phyloP scores from a whole-genome alignment of 92 coral and sea anemone genomes.

The Epizoanthus ramosus region DNA sequence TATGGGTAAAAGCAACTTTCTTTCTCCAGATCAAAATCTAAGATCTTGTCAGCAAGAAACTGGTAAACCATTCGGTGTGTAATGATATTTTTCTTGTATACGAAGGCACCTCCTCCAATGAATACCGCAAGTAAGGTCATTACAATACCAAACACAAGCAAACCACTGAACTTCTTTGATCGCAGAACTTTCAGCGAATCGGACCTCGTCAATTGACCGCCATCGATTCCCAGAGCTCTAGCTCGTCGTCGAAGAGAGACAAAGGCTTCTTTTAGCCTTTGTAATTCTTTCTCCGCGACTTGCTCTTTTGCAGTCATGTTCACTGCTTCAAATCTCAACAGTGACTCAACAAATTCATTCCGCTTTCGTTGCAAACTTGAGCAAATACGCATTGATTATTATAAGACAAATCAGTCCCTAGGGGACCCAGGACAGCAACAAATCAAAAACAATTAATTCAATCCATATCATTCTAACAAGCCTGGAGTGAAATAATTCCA shows the following conservation, averaged over 20 bases:
- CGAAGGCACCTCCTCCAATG: slow-evolving; percentile 52
- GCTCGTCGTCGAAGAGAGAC: slow-evolving; percentile 73
- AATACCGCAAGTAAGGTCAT: slow-evolving; percentile 67
- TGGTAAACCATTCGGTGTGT: slow-evolving; percentile 57
- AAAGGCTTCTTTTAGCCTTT: slow-evolving; percentile 72
- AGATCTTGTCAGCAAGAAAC: slow-evolving; percentile 57
- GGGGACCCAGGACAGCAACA: slow-evolving; percentile 4
- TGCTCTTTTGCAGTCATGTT: slow-evolving; percentile 50
- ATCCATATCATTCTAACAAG: too few relatives aligned
- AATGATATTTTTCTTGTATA: slow-evolving; percentile 47
- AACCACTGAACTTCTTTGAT: slow-evolving; percentile 22
- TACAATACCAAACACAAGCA: slow-evolving; percentile 34
- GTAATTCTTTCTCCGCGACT: slow-evolving; percentile 42
- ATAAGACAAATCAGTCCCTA: background rate
- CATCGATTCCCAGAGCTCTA: slow-evolving; percentile 76
- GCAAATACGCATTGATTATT: background rate
- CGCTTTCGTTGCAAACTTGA: background rate
- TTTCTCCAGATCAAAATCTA: slow-evolving; percentile 77
- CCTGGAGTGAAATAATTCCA: background rate
- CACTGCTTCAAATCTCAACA: slow-evolving; percentile 2
- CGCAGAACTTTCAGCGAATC: slow-evolving; percentile 64
- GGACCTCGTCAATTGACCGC: slow-evolving; percentile 60
- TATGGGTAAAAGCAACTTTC: slow-evolving; percentile 80
- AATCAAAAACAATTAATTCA: too few relatives aligned
- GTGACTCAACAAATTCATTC: background rate